phyloP scores from a whole-genome alignment of 2,888 invertebrate genomes.

The Drosophila histrio region DNA sequence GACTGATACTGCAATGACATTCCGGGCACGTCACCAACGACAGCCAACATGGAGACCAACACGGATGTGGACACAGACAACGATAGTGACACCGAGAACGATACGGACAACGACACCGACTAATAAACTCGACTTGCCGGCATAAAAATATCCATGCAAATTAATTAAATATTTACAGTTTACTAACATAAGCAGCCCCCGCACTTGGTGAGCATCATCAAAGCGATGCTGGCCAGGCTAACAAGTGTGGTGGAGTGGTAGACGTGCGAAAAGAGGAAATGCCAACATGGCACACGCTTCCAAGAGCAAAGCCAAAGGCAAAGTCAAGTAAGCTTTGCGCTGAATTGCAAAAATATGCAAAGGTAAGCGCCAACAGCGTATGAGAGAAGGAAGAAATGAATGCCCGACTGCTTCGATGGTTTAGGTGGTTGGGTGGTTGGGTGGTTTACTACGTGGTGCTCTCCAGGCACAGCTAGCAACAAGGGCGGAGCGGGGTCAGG shows the following conservation, averaged over 20 bases:
- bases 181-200: constrained; percentile 73
- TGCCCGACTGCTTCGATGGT: constrained; percentile 16
- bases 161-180: constrained; percentile 80
- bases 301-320: constrained; percentile 43
- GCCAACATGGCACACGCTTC: constrained; percentile 53
- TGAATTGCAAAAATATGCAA: constrained; percentile 82
- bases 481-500: neutral
- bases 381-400: constrained; percentile 43
- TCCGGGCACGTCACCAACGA: constrained; percentile 14
- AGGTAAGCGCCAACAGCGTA: constrained; percentile 59
- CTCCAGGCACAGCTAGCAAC: neutral
- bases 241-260: neutral
- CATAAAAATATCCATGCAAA: constrained; percentile 81
- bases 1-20: constrained; percentile 25
- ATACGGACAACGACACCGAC: constrained; percentile 40
- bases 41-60: neutral
- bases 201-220: constrained; percentile 15
- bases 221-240: constrained; percentile 19
- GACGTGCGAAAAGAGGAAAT: constrained; percentile 39
- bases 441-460: constrained; percentile 14
- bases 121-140: constrained; percentile 73
- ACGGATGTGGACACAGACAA: constrained; percentile 20
- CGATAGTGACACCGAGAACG: constrained; percentile 2
- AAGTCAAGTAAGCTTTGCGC: constrained; percentile 76
- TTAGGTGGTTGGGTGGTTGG: constrained; percentile 1